These are phyloP conservation scores for Astropecten irregularis DNA, from an alignment of 53 echinoderm and acorn worm species.

Conservation along the genomic window DNA sequence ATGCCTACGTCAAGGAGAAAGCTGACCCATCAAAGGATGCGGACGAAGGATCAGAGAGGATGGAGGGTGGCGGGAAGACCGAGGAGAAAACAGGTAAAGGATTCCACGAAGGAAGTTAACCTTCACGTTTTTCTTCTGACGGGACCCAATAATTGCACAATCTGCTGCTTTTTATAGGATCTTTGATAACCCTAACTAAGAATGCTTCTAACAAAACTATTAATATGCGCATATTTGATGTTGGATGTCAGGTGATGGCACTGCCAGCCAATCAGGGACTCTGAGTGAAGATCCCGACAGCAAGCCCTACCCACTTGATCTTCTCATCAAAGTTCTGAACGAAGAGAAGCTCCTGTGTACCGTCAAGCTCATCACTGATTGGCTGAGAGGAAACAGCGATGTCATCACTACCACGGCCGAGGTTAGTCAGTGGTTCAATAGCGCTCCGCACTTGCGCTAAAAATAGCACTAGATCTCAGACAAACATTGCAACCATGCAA, in stretches of 20 bases:
- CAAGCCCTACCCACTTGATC: constrained; percentile 55
- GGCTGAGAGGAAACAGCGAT: constrained; percentile 91
- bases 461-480: too few species aligned
- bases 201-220: too few species aligned
- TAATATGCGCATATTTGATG: too few species aligned
- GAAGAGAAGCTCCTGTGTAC: constrained; percentile 82
- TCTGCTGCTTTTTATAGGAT: too few species aligned
- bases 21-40: background rate
- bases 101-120: background rate
- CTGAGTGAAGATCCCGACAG: constrained; percentile 8
- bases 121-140: too few species aligned
- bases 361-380: constrained; percentile 94
- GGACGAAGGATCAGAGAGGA: background rate
- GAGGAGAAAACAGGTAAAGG: constrained; percentile 2
- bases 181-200: too few species aligned
- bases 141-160: too few species aligned
- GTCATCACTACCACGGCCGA: constrained; percentile 92
- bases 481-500: too few species aligned
- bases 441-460: too few species aligned
- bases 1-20: constrained; percentile 79
- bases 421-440: constrained; percentile 60
- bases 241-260: constrained; percentile 10
- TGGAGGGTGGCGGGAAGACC: background rate
- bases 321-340: constrained; percentile 71
- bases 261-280: background rate